Conservation (phyloP, 2,113 vertebrate species). For the Tursiops truncatus region DNA sequence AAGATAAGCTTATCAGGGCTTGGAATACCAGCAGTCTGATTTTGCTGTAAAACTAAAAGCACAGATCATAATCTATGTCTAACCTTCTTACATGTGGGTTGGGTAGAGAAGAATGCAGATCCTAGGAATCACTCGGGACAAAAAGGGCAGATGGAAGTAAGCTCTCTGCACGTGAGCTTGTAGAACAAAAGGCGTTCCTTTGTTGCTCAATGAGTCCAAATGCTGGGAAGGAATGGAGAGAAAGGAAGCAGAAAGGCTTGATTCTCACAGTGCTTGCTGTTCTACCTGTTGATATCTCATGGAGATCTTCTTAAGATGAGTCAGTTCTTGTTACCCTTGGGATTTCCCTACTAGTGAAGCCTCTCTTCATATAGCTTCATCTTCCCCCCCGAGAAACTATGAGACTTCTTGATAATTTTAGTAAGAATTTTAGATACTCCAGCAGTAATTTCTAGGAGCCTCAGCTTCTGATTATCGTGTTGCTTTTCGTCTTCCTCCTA, state of each 20-base stretch:
- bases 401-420: conserved; percentile 16
- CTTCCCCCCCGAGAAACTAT: not conserved
- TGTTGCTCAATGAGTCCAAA: not conserved
- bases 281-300: not conserved
- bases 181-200: not conserved
- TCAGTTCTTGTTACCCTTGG: not conserved
- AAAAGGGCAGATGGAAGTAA: not conserved
- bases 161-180: not conserved
- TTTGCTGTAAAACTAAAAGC: conserved; percentile 62
- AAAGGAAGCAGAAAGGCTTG: not conserved
- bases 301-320: not conserved
- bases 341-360: not conserved
- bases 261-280: not conserved
- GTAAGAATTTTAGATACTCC: conserved; percentile 29
- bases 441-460: not conserved
- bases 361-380: not conserved
- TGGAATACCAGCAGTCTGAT: conserved; percentile 55
- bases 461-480: not conserved
- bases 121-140: not conserved
- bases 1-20: conserved; percentile 57
- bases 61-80: conserved; percentile 47
- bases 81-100: not conserved
- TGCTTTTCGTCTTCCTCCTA: conserved; percentile 31
- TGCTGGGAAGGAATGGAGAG: not conserved
- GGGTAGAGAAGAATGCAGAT: not conserved